phyloP scores from a whole-genome alignment of 2,888 invertebrate species.

The Hydroisotoma schaefferi region DNA sequence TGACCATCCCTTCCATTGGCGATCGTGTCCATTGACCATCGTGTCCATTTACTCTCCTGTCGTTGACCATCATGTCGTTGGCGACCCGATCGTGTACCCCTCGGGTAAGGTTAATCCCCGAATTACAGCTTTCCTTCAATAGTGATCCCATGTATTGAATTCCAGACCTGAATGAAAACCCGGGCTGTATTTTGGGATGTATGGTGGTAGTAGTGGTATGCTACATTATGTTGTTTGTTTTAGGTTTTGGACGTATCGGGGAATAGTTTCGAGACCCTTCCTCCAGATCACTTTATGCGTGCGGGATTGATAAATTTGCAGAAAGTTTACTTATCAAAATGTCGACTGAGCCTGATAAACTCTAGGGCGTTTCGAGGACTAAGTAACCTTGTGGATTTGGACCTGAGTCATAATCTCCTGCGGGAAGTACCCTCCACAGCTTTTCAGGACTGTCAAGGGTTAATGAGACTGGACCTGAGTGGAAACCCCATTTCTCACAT shows the following conservation, averaged over 20 bases:
- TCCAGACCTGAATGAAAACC: too few species aligned
- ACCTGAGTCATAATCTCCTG: conserved; percentile 76
- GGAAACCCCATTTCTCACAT: conserved; percentile 76
- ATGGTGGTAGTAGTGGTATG: too few species aligned
- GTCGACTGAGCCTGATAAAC: conserved; percentile 73
- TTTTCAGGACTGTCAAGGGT: conserved; percentile 70
- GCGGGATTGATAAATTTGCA: conserved; percentile 79
- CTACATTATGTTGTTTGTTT: conserved; percentile 14
- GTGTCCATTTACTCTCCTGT: too few species aligned
- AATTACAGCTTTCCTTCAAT: too few species aligned
- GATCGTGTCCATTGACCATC: too few species aligned
- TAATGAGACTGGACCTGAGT: conserved; percentile 77
- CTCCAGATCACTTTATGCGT: conserved; percentile 72
- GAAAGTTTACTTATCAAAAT: conserved; percentile 75
- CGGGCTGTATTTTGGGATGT: too few species aligned
- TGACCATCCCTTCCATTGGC: too few species aligned
- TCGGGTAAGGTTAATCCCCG: too few species aligned
- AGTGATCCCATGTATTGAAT: too few species aligned
- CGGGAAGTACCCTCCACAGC: conserved; percentile 73
- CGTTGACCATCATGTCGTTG: too few species aligned
- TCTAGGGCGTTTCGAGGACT: conserved; percentile 76
- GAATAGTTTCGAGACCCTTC: conserved; percentile 74
- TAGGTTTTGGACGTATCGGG: conserved; percentile 82
- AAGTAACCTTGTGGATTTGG: conserved; percentile 81
- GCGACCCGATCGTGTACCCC: too few species aligned